Conservation (phyloP, 1,140 invertebrate genomes). For the Dreissena polymorpha region DNA sequence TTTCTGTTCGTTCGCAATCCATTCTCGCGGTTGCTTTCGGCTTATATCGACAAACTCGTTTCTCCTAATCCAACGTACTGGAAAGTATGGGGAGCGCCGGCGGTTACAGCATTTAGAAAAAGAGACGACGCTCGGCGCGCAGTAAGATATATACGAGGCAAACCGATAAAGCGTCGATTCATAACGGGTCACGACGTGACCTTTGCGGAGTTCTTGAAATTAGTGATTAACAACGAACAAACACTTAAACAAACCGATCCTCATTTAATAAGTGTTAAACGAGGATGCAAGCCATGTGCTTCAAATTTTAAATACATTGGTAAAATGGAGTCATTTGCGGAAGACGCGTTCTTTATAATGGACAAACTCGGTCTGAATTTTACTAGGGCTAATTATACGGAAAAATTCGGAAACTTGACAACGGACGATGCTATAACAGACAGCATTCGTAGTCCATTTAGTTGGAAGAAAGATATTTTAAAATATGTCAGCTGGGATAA, state of each 20-base stretch:
- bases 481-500: slow-evolving; percentile 43
- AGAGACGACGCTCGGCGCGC: not conserved
- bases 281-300: slow-evolving; percentile 37
- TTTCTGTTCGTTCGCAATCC: slow-evolving; percentile 53
- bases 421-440: slow-evolving; percentile 34
- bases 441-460: slow-evolving; percentile 28
- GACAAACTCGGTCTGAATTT: slow-evolving; percentile 21
- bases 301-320: slow-evolving; percentile 34
- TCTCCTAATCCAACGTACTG: slow-evolving; percentile 40
- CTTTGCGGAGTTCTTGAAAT: slow-evolving; percentile 42
- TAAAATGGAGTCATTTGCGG: slow-evolving; percentile 36
- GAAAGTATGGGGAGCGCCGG: no score
- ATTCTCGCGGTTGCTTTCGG: slow-evolving; percentile 33
- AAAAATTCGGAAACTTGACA: not conserved
- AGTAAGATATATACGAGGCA: not conserved
- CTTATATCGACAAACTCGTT: slow-evolving; percentile 43
- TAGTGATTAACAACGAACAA: not conserved
- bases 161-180: not conserved
- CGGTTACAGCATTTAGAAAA: slow-evolving; percentile 10
- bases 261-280: slow-evolving; percentile 30
- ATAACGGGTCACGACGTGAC: slow-evolving; percentile 19
- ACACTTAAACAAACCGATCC: not conserved
- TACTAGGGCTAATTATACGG: not conserved
- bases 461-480: slow-evolving; percentile 13
- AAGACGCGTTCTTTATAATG: slow-evolving; percentile 26